Base-by-base conservation (phyloP, 2,888 invertebrate genomes). In the Zaprionus lineosus region DNA sequence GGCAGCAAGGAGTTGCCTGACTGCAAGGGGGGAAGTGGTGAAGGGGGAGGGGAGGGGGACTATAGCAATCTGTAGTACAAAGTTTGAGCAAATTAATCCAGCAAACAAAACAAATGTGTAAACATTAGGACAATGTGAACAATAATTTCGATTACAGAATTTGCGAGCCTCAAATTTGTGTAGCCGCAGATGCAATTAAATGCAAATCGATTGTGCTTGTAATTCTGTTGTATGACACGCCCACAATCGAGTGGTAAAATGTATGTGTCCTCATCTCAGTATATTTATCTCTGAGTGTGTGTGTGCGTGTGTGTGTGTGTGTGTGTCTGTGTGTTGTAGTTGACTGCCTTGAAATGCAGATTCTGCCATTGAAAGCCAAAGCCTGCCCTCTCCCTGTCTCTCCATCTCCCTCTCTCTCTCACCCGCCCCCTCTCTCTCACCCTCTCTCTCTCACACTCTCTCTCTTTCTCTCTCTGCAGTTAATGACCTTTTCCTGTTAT, bases 161-260 rank as follows among this genome's bases (percentile, higher is more conserved):
- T 68, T 65, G 56, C 46, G 44, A 67, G 56, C 65, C 55, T 52
- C 63, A 68, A 75, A 65, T 76, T 75, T 73, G 77, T 41, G 57
- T 58, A 78, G 78, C 75, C 79, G 53, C 82, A 76, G 62, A 48
- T 81, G 84, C 84, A 78, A 81, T 78, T 78, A 78, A 78, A 76
- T 73, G 77, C 74, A 81, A 78, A 78, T 84, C 84, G 81, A 78
- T 71, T 83, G 68, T 78, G 83, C 72, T 71, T 82, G 75, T 63
- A 46, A 56, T 58, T 50, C 7, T 56, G 46, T 57, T 36, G 52
- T 44, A 8, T 15, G 40, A 34, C 51, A 61, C 58, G 44, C 64
- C 61, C 68, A 57, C 53, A 66, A 21, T 26, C 57, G 3, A 62
- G 18, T 47, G 48, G 31, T 28, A 11, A 55, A 21, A n/a, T 16